Evolutionary conservation across 2,888 invertebrate species (phyloP), one percentile per base, ranked within the genome.

Genomic region (Drosophila phalerata): DNA sequence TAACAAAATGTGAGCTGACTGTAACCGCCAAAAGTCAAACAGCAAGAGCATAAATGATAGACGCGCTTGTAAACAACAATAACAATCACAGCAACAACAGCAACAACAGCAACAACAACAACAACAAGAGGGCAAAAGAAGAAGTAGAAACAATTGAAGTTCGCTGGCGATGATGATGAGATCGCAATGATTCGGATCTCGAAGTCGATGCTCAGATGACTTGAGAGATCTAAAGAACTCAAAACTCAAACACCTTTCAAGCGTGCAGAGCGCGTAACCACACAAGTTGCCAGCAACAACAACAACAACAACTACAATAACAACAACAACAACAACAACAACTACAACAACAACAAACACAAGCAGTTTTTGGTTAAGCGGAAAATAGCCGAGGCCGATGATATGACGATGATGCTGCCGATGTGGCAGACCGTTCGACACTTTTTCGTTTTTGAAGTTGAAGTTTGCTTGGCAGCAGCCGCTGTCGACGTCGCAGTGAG

Each of bases 221-320:
- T 85, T 75, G 79, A 85, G 84, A 85, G 87, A 85, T 85, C 84
- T 86, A 85, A 85, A 85, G 87, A 85, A 86, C 84, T 84, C 86
- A 68, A 84, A 84, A 86, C 84, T 86, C 84, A 85, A 85, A 85
- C 85, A 88, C 88, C 86, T 88, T 88, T 85, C 88, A 85, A 82
- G 81, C 81, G 83, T 77, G 73, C 70, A 71, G 69, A 77, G 72
- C 79, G 82, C 82, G 80, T 82, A 82, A 78, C 88, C 85, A 83
- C 85, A 85, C 85, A 85, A 85, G 85, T 85, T 85, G 84, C 85
- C 79, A 75, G 64, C 79, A 77, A 30, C 70, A 77, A 19, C 58
- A 72, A 28, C 65, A 72, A 9, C 63, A 71, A 9, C 64, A 71
- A 22, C 49, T 53, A 28, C 49, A 56, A 19, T 19, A 61, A 40